Base-by-base conservation (phyloP, 2,888 invertebrate species). In the Griposia aprilina region DNA sequence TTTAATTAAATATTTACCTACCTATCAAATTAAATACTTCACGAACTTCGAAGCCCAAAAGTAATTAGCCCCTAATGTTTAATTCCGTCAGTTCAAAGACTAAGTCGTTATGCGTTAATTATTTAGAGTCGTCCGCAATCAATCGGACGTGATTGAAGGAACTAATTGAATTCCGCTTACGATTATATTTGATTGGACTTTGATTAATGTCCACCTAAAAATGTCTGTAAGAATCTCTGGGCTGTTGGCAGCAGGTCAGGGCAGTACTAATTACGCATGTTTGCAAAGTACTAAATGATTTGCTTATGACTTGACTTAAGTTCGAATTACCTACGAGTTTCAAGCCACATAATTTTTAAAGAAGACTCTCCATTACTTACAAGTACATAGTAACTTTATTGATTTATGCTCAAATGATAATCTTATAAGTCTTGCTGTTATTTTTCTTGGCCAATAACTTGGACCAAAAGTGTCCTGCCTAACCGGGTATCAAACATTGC, bases 81-180 rank as follows among this genome's bases (percentile, higher is more conserved):
- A 80, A 84, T 79, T 78, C 74, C 62, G 59, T 55, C 41, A 62
- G 73, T 79, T 80, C 68, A 81, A 79, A 84, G 81, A 74, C 52
- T 65, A 82, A 76, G 45, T 62, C 59, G 63, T 63, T 73, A 52
- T 62, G 50, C 63, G 36, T 48, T 74, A 73, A 80, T 86, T 83
- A 85, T 78, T 79, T 73, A 71, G 65, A 74, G 45, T 75, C 30
- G 52, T 65, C 45, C 67, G 75, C 82, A 50, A 76, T 76, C 72
- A 63, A 75, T 76, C 55, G 30, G 8, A 45, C 66, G 66, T 74
- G 66, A 77, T 76, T 74, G 68, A 62, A 65, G 60, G 23, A 36
- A 26, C 59, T 88, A 73, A 84, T 80, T 79, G 63, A 72, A 75
- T 70, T 74, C 1, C 23, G 57, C 20, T 71, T 30, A 41, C 20